Evolutionary conservation across 2,797 vertebrate genomes (phyloP).

Genomic region (Gymnodraco acuticeps): DNA sequence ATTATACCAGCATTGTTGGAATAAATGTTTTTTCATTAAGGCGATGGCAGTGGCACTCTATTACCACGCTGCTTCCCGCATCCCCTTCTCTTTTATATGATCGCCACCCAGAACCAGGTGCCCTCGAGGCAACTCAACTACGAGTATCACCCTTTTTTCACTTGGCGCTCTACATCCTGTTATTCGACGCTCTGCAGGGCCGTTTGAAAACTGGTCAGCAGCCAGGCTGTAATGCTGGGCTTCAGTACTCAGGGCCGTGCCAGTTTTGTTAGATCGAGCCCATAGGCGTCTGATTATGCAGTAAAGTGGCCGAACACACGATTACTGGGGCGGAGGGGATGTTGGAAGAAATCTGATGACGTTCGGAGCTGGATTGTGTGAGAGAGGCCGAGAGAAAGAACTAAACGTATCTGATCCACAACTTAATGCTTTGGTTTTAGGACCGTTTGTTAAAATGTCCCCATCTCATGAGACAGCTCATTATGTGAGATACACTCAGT

Average conservation of each 20-base stretch:
- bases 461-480: not conserved
- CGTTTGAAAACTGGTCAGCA: constrained; percentile 64
- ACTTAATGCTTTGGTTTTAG: not conserved
- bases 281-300: constrained; percentile 52
- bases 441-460: constrained; percentile 1
- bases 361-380: constrained; percentile 25
- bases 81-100: constrained; percentile 13
- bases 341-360: constrained; percentile 42
- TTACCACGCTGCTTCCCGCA: constrained; percentile 16
- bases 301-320: constrained; percentile 28
- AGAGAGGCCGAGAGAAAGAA: constrained; percentile 7
- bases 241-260: constrained; percentile 45
- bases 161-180: constrained; percentile 77
- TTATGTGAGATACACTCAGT: constrained; percentile 1
- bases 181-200: constrained; percentile 73
- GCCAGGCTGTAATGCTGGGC: constrained; percentile 73
- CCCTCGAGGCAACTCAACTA: constrained; percentile 43
- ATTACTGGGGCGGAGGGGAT: not conserved
- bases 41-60: not conserved
- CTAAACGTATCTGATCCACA: constrained; percentile 28
- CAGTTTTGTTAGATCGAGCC: constrained; percentile 63
- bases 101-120: constrained; percentile 22
- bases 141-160: constrained; percentile 69
- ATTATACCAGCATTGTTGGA: not conserved
- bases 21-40: constrained; percentile 24